Evolutionary conservation across 2,797 vertebrate species (phyloP).

Genomic region (Cryptoprocta ferox): DNA sequence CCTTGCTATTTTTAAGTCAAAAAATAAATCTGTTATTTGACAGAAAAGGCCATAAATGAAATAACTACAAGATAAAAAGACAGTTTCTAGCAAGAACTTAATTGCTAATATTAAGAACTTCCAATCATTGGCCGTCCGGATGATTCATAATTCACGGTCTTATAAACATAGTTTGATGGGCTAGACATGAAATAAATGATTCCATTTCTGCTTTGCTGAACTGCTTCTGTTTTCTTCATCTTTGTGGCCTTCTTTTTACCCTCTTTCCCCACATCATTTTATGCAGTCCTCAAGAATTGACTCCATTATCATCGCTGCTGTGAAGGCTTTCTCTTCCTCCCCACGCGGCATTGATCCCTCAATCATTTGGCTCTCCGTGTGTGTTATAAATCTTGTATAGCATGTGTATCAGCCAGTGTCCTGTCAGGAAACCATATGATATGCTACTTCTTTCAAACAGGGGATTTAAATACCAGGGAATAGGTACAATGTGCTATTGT

Average conservation of each 20-base stretch:
- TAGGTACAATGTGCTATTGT: neutral
- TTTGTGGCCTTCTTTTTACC: neutral
- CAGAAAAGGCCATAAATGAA: neutral
- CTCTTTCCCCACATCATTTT: neutral
- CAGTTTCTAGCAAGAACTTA: neutral
- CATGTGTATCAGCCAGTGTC: neutral
- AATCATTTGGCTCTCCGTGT: neutral
- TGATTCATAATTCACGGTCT: neutral
- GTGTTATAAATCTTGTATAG: neutral
- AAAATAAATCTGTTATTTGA: neutral
- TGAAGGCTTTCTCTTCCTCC: neutral
- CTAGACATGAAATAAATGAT: neutral
- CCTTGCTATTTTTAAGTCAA: neutral
- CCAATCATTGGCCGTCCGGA: neutral
- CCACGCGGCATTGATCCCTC: neutral
- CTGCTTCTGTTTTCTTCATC: neutral
- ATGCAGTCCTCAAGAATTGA: neutral
- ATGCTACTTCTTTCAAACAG: neutral
- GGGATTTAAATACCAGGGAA: neutral
- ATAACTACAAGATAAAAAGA: neutral
- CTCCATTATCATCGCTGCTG: fast-evolving
- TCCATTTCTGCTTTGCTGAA: neutral
- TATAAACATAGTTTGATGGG: neutral
- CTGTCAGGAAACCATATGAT: neutral
- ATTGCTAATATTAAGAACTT: neutral